Base-by-base conservation (phyloP, 92 coral and sea anemone genomes). In the Muricea muricata region DNA sequence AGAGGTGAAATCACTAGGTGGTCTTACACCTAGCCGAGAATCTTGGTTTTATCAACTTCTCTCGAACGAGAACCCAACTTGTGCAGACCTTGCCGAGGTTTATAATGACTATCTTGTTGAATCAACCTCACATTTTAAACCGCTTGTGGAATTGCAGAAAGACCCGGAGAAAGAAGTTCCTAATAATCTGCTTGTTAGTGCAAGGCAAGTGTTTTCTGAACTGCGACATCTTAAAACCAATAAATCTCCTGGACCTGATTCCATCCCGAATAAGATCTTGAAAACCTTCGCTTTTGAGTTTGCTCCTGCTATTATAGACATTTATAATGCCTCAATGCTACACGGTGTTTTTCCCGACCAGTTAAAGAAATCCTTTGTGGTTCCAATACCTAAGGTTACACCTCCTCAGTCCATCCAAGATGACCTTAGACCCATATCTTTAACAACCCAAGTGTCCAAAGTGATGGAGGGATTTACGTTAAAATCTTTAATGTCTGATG, bases 371-470 rank as follows among this genome's bases (percentile, higher is more conserved):
- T 80, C 87, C 12, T 31, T 42, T 25, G 82, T 87, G 33, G 65
- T 66, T 37, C 84, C 84, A 34, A 45, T 88, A 18, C 91, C 87
- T 10, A 81, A 87, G 30, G 77, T 57, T 60, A 34, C 1, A 29
- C 86, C 65, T 24, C 91, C 89, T 30, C 67, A 75, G 46, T 54
- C 65, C 25, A 25, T 70, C 21, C 83, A 87, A 50, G 52, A 75
- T 24, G 88, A 82, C 56, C 77, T 88, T 10, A 83, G 88, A 20
- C 88, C 73, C 14, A 52, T 83, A n/a, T 84, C 82, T 9, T 33
- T 88, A 25, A 88, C 89, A 4, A 57, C 42, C 9, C 42, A 37
- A 37, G 42, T 37, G 42, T 37, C 42, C 4, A 37, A 37, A 37
- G 42, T 37, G 5, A 37, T 37, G 42, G 42, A 37, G 9, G 42